Percentiles rank a stretch among this genome's conserved stretches.
phyloP scores from a whole-genome alignment of 2,113 vertebrate genomes.

The Serilophus lunatus region DNA sequence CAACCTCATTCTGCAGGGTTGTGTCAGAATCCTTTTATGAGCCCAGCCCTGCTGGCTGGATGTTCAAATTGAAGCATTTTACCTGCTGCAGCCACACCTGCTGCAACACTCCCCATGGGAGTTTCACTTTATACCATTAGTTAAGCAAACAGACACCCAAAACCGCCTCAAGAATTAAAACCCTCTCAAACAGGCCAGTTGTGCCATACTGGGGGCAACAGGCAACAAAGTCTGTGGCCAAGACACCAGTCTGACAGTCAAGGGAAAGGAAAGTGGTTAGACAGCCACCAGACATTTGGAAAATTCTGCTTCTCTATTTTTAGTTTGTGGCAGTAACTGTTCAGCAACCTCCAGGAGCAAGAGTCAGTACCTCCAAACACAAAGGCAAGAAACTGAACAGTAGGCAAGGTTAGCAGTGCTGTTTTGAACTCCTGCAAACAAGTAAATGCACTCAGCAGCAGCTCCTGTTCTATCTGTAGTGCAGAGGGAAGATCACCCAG shows the following conservation, averaged over 20 bases:
- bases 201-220: neutral
- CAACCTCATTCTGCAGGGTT: conserved; percentile 61
- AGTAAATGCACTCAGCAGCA: neutral
- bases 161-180: neutral
- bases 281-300: neutral
- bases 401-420: neutral
- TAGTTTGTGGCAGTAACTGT: neutral
- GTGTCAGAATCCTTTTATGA: conserved; percentile 59
- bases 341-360: neutral
- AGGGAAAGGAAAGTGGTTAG: neutral
- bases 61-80: conserved; percentile 48
- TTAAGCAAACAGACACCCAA: conserved; percentile 37
- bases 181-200: neutral
- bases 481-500: neutral
- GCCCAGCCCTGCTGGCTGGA: conserved; percentile 52
- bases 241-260: neutral
- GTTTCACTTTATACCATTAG: conserved; percentile 50
- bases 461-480: neutral
- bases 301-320: neutral
- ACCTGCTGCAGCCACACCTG: conserved; percentile 55
- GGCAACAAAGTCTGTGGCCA: neutral
- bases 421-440: neutral
- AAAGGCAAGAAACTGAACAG: neutral
- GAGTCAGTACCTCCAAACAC: neutral
- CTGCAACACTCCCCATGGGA: conserved; percentile 48